A percentile compares a stretch with the other conserved stretches of the same genome.
phyloP scores from a whole-genome alignment of 2,888 invertebrate genomes.

The Spialia ferax region DNA sequence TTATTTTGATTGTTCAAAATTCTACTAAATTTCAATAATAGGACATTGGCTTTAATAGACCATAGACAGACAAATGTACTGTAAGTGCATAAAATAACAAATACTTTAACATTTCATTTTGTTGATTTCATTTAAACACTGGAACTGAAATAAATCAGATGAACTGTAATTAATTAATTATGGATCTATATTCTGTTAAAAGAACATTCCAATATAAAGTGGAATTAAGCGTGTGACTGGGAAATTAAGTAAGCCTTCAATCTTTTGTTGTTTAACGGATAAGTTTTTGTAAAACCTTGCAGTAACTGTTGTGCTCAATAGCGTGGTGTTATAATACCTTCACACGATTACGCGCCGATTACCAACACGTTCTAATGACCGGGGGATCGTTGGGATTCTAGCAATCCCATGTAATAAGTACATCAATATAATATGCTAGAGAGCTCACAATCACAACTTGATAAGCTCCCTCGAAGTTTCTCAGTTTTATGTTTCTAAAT shows the following conservation, averaged over 20 bases:
- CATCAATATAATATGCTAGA: no score
- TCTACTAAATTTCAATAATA: no score
- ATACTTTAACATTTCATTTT: no score
- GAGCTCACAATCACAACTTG: no score
- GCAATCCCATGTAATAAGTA: constrained; percentile 24
- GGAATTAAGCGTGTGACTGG: constrained; percentile 77
- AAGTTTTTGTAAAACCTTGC: constrained; percentile 78
- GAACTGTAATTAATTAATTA: not conserved
- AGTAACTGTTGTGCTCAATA: constrained; percentile 70
- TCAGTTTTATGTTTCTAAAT: no score
- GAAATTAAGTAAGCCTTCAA: constrained; percentile 80
- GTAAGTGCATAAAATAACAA: no score
- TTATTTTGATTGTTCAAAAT: no score
- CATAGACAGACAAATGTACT: not conserved
- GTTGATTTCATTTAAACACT: no score
- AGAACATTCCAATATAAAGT: constrained; percentile 66
- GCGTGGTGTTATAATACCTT: constrained; percentile 72
- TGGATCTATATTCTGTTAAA: not conserved
- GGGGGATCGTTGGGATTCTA: constrained; percentile 53
- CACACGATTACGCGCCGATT: constrained; percentile 74
- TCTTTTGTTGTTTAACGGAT: constrained; percentile 78
- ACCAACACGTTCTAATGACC: constrained; percentile 61
- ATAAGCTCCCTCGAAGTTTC: no score
- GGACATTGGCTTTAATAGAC: not conserved
- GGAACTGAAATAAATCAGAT: not conserved